Conservation (phyloP, 2,797 vertebrate species). For the Heteromormyrus szaboi region DNA sequence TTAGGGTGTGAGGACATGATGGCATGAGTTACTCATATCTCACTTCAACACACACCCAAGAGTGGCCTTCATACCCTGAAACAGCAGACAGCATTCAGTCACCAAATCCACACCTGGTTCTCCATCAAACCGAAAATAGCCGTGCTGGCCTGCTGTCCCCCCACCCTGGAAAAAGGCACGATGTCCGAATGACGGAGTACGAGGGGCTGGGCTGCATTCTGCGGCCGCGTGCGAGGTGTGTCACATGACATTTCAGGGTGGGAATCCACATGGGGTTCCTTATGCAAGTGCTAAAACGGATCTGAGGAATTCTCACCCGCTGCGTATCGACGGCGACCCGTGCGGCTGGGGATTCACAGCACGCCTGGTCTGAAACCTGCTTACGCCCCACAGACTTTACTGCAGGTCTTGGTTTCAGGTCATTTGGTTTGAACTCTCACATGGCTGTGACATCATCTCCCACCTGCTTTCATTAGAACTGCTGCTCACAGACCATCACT, state of each 20-base stretch:
- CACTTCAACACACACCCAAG: not conserved
- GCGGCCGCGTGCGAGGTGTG: not conserved
- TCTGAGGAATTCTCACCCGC: not conserved
- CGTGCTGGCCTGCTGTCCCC: not conserved
- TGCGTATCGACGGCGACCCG: not conserved
- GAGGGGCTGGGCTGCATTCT: not conserved
- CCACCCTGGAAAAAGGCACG: conserved; percentile 6
- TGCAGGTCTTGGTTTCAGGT: not conserved
- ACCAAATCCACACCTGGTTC: conserved; percentile 1
- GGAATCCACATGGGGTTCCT: not conserved
- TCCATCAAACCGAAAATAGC: not conserved
- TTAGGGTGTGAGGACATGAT: not conserved
- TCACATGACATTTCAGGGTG: not conserved
- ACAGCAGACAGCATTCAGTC: not conserved
- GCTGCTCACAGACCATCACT: not conserved
- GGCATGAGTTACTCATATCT: not conserved
- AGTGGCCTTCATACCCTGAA: not conserved
- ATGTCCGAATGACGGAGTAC: not conserved
- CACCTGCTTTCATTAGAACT: not conserved
- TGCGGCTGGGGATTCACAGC: not conserved
- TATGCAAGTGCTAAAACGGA: not conserved
- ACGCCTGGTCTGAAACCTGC: not conserved
- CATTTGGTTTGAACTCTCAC: not conserved
- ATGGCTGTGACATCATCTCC: not conserved
- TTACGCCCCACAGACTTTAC: not conserved